Evolutionary conservation across 1,140 invertebrate genomes (phyloP).

Genomic region (Leguminivora glycinivorella): DNA sequence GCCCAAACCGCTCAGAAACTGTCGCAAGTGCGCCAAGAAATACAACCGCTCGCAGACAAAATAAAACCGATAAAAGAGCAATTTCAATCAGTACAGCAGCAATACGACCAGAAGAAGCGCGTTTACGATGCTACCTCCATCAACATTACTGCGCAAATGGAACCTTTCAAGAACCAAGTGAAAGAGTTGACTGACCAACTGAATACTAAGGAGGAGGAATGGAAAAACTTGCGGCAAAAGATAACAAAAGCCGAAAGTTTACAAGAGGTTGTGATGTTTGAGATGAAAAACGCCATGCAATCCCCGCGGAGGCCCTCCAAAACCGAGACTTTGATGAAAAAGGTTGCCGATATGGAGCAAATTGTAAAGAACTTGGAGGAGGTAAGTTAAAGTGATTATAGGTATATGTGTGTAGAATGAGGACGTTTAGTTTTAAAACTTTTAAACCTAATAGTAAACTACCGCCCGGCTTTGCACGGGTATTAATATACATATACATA

Average conservation of each 20-base stretch:
- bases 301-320: slow-evolving; percentile 72
- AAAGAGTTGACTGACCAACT: slow-evolving; percentile 68
- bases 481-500: too few species aligned
- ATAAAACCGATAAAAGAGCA: slow-evolving; percentile 76
- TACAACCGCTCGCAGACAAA: slow-evolving; percentile 69
- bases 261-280: slow-evolving; percentile 73
- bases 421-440: too few species aligned
- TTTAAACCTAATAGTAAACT: too few species aligned
- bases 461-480: too few species aligned
- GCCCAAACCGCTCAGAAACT: slow-evolving; percentile 73
- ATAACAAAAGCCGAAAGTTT: slow-evolving; percentile 78
- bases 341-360: slow-evolving; percentile 66
- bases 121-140: slow-evolving; percentile 76
- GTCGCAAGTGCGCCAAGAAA: slow-evolving; percentile 72
- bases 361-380: slow-evolving; percentile 72
- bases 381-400: slow-evolving; percentile 44
- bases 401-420: too few species aligned
- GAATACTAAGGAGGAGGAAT: slow-evolving; percentile 75
- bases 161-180: slow-evolving; percentile 71
- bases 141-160: slow-evolving; percentile 77
- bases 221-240: slow-evolving; percentile 76
- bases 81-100: slow-evolving; percentile 73
- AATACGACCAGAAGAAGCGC: slow-evolving; percentile 77
- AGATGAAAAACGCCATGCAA: slow-evolving; percentile 76
- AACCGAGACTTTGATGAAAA: slow-evolving; percentile 72